Conservation (phyloP, 2,113 vertebrate species). For the Jaculus jaculus region DNA sequence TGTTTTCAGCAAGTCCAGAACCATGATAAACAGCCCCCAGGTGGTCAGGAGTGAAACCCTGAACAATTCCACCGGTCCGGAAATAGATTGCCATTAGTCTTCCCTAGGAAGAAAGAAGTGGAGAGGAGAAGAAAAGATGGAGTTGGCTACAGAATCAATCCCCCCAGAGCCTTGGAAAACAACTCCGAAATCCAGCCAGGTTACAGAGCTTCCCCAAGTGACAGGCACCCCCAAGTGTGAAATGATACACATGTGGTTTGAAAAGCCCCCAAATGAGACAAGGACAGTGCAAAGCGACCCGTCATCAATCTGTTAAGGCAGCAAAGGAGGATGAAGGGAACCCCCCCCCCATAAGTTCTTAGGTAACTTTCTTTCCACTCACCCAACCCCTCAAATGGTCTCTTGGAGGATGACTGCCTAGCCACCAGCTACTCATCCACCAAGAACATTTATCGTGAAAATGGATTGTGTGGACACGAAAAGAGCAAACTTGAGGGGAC, state of each 20-base stretch:
- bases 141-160: neutral
- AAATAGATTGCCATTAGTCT: neutral
- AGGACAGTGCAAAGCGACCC: conserved; percentile 35
- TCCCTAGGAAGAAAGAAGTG: neutral
- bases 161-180: neutral
- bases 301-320: conserved; percentile 13
- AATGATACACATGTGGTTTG: neutral
- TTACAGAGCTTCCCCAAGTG: neutral
- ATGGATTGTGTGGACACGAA: neutral
- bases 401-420: neutral
- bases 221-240: neutral
- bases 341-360: conserved; percentile 1
- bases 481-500: conserved; percentile 29
- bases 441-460: conserved; percentile 9
- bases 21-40: neutral
- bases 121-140: neutral
- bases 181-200: conserved; percentile 21
- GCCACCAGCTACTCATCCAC: neutral
- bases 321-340: neutral
- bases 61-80: neutral
- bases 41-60: neutral
- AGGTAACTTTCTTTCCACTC: neutral
- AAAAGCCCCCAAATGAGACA: conserved; percentile 37
- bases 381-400: neutral
- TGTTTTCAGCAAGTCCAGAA: conserved; percentile 17